phyloP scores from a whole-genome alignment of 2,797 vertebrate genomes.

The Channa striata region DNA sequence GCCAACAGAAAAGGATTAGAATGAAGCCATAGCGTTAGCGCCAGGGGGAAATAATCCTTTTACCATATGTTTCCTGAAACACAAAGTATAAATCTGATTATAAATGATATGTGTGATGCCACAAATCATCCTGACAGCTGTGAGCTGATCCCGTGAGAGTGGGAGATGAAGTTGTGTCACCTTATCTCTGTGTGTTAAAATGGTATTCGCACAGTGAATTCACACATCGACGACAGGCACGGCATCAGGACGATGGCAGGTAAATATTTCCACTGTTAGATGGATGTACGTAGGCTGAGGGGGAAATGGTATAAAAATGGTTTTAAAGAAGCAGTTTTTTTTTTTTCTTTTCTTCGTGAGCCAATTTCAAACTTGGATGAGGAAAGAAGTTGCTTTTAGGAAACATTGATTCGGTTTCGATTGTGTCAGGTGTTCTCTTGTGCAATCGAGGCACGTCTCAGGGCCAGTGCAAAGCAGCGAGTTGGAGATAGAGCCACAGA shows the following conservation, averaged over 20 bases:
- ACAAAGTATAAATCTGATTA: constrained; percentile 19
- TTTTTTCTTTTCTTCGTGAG: too few relatives aligned
- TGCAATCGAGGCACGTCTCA: constrained; percentile 40
- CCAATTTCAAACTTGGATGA: constrained; percentile 14
- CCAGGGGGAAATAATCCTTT: constrained; percentile 5
- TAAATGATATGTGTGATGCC: constrained; percentile 26
- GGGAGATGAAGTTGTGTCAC: constrained; percentile 4
- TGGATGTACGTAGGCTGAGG: constrained; percentile 1
- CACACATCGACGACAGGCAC: not conserved
- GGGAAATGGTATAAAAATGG: not conserved
- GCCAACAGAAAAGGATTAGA: constrained; percentile 20
- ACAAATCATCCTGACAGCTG: constrained; percentile 49
- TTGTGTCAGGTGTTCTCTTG: constrained; percentile 26
- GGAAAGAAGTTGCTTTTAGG: constrained; percentile 18
- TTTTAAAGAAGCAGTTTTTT: constrained; percentile 16
- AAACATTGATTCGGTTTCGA: constrained; percentile 36
- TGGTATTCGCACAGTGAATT: constrained; percentile 18
- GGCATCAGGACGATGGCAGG: not conserved
- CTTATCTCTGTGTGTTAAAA: constrained; percentile 16
- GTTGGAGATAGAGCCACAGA: constrained; percentile 31
- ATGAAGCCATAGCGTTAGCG: constrained; percentile 10
- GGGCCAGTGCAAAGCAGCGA: constrained; percentile 28
- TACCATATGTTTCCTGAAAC: not conserved
- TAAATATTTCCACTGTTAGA: constrained; percentile 1
- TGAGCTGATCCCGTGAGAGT: constrained; percentile 15